Evolutionary conservation across 2,888 invertebrate genomes (phyloP), one percentile per base, ranked within the genome.

Genomic region (Andrena minutula): DNA sequence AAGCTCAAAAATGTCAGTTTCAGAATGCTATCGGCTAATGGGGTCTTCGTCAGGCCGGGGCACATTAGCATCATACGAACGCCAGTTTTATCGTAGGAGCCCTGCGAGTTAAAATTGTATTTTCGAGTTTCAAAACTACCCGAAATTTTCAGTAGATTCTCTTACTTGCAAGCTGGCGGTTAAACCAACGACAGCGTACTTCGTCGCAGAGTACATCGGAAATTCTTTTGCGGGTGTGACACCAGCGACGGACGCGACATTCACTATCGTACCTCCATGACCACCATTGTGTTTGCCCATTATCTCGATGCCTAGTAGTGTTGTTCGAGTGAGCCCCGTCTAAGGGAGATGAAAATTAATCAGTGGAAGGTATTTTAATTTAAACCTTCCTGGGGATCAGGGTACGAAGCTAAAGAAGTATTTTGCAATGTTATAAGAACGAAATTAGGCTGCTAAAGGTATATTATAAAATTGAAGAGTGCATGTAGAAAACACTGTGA

Each of bases 181-280:
- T 16, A 92, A 84, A 2, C 90, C 92, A 12, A 92, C 61, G 26
- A 93, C 89, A 10, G 89, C 93, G 69, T 89, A 80, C 90, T 96
- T 96, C 0, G 96, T 95, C 2, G 95, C 95, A 26, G 94, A 94
- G 88, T 96, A 96, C 10, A 95, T 91, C 0, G 96, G 95, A 5
- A 66, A 0, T 3, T 16, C n/a, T 93, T 82, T 0, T 7, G 0
- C 0, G 12, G 35, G 8, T 2, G 12, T 0, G 26, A 94, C 94
- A 0, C 96, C 96, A 74, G 95, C 94, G 20, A 95, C 94, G 0
- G 96, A 96, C 0, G 95, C 94, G 20, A 96, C 93, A 90, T 96
- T 96, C 30, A 96, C 94, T 30, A 96, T 95, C 0, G 95, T 94
- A 0, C 96, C 96, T 2, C 96, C 96, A 12, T 86, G 68, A 2